A percentile compares a stretch with the other conserved stretches of the same genome.
Conservation (phyloP, 2,888 invertebrate species). For the Synanthedon andrenaeformis region DNA sequence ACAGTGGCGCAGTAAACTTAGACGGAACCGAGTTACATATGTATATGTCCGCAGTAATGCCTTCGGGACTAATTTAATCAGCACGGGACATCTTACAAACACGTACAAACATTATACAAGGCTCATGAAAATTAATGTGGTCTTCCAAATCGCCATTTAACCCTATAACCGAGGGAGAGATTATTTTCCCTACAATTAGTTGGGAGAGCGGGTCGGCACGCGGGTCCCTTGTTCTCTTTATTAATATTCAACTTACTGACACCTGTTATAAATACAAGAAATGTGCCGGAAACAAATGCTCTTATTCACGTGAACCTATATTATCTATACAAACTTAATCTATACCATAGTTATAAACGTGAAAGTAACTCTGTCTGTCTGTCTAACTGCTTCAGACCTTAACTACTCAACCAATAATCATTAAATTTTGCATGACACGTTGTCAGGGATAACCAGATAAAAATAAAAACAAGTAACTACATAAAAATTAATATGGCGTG, state of each 20-base stretch:
- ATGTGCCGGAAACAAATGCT: no score
- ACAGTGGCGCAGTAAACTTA: not conserved
- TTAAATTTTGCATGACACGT: no score
- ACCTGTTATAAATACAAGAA: no score
- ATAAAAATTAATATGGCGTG: no score
- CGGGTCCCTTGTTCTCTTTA: not conserved
- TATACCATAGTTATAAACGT: not conserved
- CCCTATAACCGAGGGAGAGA: slow-evolving; percentile 28
- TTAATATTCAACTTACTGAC: no score
- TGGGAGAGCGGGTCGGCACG: slow-evolving; percentile 3
- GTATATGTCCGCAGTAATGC: slow-evolving; percentile 1
- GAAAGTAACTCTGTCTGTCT: not conserved
- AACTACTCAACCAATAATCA: no score
- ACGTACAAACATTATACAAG: slow-evolving; percentile 5
- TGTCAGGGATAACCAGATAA: no score
- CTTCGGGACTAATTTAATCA: slow-evolving; percentile 21
- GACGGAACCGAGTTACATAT: slow-evolving; percentile 1
- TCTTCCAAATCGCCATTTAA: slow-evolving; percentile 27
- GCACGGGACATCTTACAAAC: slow-evolving; percentile 18
- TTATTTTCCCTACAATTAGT: slow-evolving; percentile 33
- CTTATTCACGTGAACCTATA: no score
- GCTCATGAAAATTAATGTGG: slow-evolving; percentile 34
- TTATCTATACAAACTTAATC: no score
- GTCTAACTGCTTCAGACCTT: not conserved
- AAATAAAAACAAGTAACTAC: no score